Percentiles rank a stretch among this genome's conserved stretches.
These are phyloP conservation scores for Anneissia japonica DNA, from an alignment of 35 echinoderm and acorn worm species.

Conservation along the genomic window DNA sequence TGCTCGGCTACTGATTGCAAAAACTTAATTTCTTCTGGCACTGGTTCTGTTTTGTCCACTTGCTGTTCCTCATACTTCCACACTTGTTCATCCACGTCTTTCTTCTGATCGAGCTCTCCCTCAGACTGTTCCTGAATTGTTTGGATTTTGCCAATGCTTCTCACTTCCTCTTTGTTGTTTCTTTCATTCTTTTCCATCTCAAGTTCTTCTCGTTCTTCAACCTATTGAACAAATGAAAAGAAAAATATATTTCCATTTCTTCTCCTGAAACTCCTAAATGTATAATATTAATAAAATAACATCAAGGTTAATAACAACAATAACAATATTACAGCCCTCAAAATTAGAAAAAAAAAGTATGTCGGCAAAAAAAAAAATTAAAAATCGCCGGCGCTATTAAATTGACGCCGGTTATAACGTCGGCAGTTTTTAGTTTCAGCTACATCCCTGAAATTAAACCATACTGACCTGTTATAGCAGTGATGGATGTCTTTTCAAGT, in stretches of 20 bases:
- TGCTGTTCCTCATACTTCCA: constrained; percentile 92
- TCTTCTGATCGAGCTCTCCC: background rate
- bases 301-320: too few relatives aligned
- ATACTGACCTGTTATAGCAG: too few relatives aligned
- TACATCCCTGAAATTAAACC: too few relatives aligned
- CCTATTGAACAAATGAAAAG: background rate
- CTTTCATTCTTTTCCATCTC: constrained; percentile 23
- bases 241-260: background rate
- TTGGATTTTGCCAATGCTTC: background rate
- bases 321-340: too few relatives aligned
- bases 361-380: too few relatives aligned
- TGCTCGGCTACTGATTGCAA: constrained; percentile 68
- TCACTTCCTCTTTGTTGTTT: background rate
- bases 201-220: constrained; percentile 27
- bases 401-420: too few relatives aligned
- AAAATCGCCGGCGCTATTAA: too few relatives aligned
- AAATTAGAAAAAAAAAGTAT: too few relatives aligned
- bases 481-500: too few relatives aligned
- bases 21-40: constrained; percentile 65
- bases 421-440: too few relatives aligned
- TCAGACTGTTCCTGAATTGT: background rate
- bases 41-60: constrained; percentile 37
- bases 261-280: background rate
- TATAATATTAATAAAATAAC: background rate
- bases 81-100: constrained; percentile 15